A percentile compares a stretch with the other conserved stretches of the same genome.
These are phyloP conservation scores for Iselma pallidipennis DNA, from an alignment of 2,888 invertebrate genomes.

Conservation along the genomic window DNA sequence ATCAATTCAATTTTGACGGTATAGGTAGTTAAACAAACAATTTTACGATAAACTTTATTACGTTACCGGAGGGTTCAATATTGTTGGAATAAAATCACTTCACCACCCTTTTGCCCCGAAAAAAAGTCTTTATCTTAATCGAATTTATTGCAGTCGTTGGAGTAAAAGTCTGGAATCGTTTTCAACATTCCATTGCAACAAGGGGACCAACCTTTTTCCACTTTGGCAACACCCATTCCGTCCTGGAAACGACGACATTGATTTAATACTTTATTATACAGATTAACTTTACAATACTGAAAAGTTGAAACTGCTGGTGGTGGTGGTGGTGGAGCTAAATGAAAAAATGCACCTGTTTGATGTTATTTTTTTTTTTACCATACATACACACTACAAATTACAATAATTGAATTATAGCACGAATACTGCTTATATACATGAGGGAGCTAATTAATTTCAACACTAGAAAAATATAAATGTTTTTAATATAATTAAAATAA, in stretches of 20 bases:
- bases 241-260: slow-evolving; percentile 43
- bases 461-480: not conserved
- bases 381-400: not conserved
- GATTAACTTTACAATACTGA: slow-evolving; percentile 40
- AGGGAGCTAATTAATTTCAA: not conserved
- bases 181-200: not conserved
- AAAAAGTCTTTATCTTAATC: too few relatives aligned
- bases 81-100: too few relatives aligned
- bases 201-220: too few relatives aligned
- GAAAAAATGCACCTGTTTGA: not conserved
- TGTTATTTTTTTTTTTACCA: not conserved
- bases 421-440: not conserved
- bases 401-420: not conserved
- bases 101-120: too few relatives aligned
- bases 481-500: too few relatives aligned
- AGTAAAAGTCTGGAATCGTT: not conserved
- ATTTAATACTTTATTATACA: slow-evolving; percentile 52
- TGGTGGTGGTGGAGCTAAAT: not conserved
- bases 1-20: not conserved
- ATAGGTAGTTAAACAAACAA: too few relatives aligned
- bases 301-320: not conserved
- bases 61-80: too few relatives aligned
- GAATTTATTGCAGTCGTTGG: not conserved
- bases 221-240: not conserved
- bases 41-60: too few relatives aligned